Base-by-base conservation (phyloP, 2,113 vertebrate species). In the Tachuris rubrigastra region DNA sequence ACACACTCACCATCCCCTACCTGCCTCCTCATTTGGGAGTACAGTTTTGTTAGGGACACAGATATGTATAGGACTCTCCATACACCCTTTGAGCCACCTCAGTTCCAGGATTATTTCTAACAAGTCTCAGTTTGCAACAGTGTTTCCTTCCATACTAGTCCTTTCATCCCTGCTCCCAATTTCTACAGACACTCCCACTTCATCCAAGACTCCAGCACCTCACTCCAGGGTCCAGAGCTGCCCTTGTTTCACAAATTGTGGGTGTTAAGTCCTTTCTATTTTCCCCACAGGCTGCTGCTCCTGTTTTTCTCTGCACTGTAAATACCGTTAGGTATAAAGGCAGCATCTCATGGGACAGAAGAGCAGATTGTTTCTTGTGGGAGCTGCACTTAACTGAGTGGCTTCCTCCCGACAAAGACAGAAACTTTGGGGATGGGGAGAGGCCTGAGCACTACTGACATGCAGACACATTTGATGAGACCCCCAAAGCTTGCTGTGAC, bases 311-410 rank as follows among this genome's bases (percentile, higher is more conserved):
- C 52, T 50, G 73, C 52, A 31, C 46, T 78, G 52, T 56, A 77
- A 31, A 65, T 44, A 69, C n/a, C 66, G 73, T 76, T 62, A 63
- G 37, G 31, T 73, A 52, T 41, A 90, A 78, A 80, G 75, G 53
- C 49, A 5, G 47, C 14, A 69, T 85, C 90, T 68, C 49, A 0
- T 50, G 89, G 82, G 68, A 72, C 42, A 73, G 42, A 69, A 56
- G 52, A 84, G 53, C 77, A 49, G 55, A 81, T 94, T 73, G 65
- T 77, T 76, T 85, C 90, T 92, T 53, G 62, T 56, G 27, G 33
- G n/a, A 67, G 50, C 14, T 91, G 14, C 50, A 24, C 47, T 42
- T 73, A 74, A 2, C 20, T 15, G 24, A 11, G 47, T 2, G 3
- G n/a, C 73, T 75, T 93, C 52, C 27, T 83, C 46, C 35, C 28